Conservation (phyloP, 2,888 invertebrate genomes). For the Orthosia incerta region DNA sequence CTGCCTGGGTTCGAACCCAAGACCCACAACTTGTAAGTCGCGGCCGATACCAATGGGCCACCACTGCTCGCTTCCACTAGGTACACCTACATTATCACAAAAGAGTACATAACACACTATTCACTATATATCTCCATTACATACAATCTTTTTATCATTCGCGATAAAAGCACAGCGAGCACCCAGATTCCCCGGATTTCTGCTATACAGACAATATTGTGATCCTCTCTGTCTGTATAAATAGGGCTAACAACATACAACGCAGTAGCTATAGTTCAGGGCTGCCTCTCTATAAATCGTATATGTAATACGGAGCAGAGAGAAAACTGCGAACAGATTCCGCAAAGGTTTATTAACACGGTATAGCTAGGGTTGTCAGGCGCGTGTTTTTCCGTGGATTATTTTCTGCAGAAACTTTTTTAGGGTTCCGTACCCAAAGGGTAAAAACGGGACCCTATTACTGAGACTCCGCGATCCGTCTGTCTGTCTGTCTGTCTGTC, state of each 20-base stretch:
- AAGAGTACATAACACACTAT: neutral
- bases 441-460: too few species aligned
- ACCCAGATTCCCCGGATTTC: slow-evolving; percentile 54
- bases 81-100: neutral
- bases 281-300: slow-evolving; percentile 50
- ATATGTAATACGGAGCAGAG: slow-evolving; percentile 55
- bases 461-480: too few species aligned
- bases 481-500: too few species aligned
- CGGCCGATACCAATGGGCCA: too few species aligned
- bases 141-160: slow-evolving; percentile 38
- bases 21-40: too few species aligned
- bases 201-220: slow-evolving; percentile 62
- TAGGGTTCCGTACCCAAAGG: too few species aligned
- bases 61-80: neutral
- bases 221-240: slow-evolving; percentile 57
- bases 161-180: slow-evolving; percentile 64
- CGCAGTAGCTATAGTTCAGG: slow-evolving; percentile 28
- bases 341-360: slow-evolving; percentile 68
- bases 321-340: slow-evolving; percentile 68
- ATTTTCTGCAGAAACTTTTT: too few species aligned
- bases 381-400: neutral
- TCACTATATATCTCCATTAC: slow-evolving; percentile 11
- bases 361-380: slow-evolving; percentile 55
- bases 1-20: too few species aligned
- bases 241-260: slow-evolving; percentile 59